Percentiles rank a stretch among this genome's conserved stretches.
phyloP scores from a whole-genome alignment of 2,797 vertebrate species.

The Chromobotia macracanthus region DNA sequence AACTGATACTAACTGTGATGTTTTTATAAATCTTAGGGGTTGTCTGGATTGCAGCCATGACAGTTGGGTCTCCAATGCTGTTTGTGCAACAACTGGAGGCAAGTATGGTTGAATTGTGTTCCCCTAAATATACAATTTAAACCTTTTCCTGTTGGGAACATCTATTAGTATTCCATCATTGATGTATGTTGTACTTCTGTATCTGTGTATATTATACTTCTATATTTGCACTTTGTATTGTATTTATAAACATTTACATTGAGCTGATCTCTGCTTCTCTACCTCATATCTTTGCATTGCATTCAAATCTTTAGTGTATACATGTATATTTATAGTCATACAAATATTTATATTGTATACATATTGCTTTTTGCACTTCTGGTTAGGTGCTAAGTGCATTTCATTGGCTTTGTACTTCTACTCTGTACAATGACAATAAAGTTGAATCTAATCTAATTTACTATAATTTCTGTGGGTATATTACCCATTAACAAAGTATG shows the following conservation, averaged over 20 bases:
- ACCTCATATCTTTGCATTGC: too few relatives aligned
- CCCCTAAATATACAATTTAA: neutral
- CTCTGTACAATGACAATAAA: too few relatives aligned
- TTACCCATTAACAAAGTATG: neutral
- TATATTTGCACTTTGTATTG: too few relatives aligned
- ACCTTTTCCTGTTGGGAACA: neutral
- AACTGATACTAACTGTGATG: neutral
- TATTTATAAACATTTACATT: too few relatives aligned
- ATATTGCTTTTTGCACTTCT: too few relatives aligned
- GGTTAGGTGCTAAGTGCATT: too few relatives aligned
- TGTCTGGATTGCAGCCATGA: slow-evolving; percentile 79
- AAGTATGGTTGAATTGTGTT: neutral
- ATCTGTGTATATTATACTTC: too few relatives aligned
- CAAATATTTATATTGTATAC: too few relatives aligned
- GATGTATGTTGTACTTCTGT: neutral
- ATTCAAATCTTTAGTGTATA: too few relatives aligned
- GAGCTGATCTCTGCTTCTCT: too few relatives aligned
- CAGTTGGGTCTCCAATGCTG: slow-evolving; percentile 83
- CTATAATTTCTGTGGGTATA: neutral
- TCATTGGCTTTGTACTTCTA: too few relatives aligned
- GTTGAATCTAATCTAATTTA: neutral
- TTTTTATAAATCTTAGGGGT: slow-evolving; percentile 66
- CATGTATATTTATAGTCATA: too few relatives aligned
- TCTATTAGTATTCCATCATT: neutral
- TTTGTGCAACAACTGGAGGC: slow-evolving; percentile 84